Evolutionary conservation across 2,113 vertebrate genomes (phyloP), one percentile per base, ranked within the genome.

Genomic region (Mystacornis crossleyi): DNA sequence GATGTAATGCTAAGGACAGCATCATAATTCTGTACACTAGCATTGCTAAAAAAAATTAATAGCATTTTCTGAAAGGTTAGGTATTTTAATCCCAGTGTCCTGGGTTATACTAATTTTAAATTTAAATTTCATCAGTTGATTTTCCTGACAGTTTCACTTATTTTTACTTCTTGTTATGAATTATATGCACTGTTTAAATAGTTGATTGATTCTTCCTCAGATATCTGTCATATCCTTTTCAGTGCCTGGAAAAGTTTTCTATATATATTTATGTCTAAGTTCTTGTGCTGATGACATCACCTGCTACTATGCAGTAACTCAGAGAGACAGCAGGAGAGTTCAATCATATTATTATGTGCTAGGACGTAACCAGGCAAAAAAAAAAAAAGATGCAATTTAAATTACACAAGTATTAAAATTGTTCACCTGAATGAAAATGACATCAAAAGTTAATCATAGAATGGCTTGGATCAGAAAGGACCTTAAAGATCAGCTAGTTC

Each of bases 41-140:
- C 47, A 43, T 3, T 25, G 42, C 34, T 71, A 33, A 40, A 58
- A 64, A 42, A 71, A 38, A 25, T 1, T 0, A 54, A 86, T 3
- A 64, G 19, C 10, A 26, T 81, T 94, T 96, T 81, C 69, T 82
- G 57, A 85, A 85, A 91, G 21, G 31, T 71, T 65, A 50, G n/a
- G 40, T 55, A 14, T 57, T 96, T 81, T 51, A 74, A 93, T 81
- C 19, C 20, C 31, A 16, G 18, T 42, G 78, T 61, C 78, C 74
- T 75, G 58, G n/a, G 12, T 61, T 91, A 94, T 45, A 45, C 21
- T 89, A 66, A 87, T 80, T 87, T 94, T 72, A 87, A 95, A 82
- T 94, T 87, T 61, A 93, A 85, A 93, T 94, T 67, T 95, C 47
- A 87, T 89, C 70, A 61, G n/a, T 72, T 72, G 70, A 84, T 91